Evolutionary conservation across 1,140 invertebrate species (phyloP).

Genomic region (Matsumurasca onukii): DNA sequence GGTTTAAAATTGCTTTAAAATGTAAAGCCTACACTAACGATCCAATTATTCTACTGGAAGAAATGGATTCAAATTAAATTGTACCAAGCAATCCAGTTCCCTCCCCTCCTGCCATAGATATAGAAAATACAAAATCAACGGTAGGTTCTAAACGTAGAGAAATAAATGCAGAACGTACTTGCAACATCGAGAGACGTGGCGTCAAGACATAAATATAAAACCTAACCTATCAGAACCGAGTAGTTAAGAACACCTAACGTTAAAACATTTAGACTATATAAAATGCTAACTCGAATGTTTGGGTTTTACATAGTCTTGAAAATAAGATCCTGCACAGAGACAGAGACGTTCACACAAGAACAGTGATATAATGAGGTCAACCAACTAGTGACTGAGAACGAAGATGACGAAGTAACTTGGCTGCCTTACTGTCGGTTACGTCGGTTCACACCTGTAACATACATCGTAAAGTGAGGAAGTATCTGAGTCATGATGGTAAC

Average conservation of each 20-base stretch:
- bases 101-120: not conserved
- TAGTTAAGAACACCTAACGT: slow-evolving; percentile 15
- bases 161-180: slow-evolving; percentile 3
- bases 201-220: slow-evolving; percentile 14
- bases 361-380: slow-evolving; percentile 13
- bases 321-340: slow-evolving; percentile 7
- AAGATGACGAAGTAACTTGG: slow-evolving; percentile 19
- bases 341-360: not conserved
- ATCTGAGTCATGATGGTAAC: too few species aligned
- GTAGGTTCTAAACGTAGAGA: not conserved
- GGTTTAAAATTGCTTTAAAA: slow-evolving; percentile 27
- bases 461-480: too few species aligned
- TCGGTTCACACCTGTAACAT: slow-evolving; percentile 30
- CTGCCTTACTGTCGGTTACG: slow-evolving; percentile 33
- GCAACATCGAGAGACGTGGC: not conserved
- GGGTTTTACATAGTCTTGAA: slow-evolving; percentile 16
- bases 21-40: slow-evolving; percentile 20
- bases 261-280: slow-evolving; percentile 22
- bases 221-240: not conserved
- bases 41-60: slow-evolving; percentile 25
- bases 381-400: slow-evolving; percentile 23
- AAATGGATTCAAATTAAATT: slow-evolving; percentile 8
- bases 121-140: not conserved
- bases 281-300: slow-evolving; percentile 3
- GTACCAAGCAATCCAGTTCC: slow-evolving; percentile 15